Base-by-base conservation (phyloP, 92 coral and sea anemone genomes). In the Actinernus sp. region DNA sequence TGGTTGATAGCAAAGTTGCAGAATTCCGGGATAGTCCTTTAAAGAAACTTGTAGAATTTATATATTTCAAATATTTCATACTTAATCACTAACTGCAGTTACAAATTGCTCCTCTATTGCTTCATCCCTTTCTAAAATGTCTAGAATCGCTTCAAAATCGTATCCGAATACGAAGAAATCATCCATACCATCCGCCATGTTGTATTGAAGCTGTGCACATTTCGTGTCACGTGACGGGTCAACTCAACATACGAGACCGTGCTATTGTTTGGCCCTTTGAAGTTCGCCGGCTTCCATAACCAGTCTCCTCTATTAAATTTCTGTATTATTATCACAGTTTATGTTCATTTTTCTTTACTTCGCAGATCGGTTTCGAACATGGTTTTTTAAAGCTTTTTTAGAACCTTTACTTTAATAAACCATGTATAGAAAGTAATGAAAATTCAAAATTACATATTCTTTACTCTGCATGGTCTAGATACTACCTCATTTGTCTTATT, bases 81-180 rank as follows among this genome's bases (percentile, higher is more conserved):
- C 71, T 83, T 74, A 83, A 41, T 83, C 54, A 25, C 59, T 44
- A 17, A 54, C 80, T 68, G 38, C 43, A 1, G 48, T 57, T 10
- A 33, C n/a, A 62, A 69, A 76, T 18, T 84, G 55, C 21, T 72
- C 69, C 27, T 71, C 76, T 0, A 63, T 10, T 11, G n/a, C 75
- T 72, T 81, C 65, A 57, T 71, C 76, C n/a, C 20, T 75, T 31
- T 62, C 81, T 32, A 81, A 41, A 25, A 81, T 49, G 2, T 24
- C 74, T 14, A 83, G n/a, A 29, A 65, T 58, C 4, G 55, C 73
- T 22, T 82, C 84, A 31, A 82, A 82, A 60, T 65, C 83, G n/a
- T n/a, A n/a, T n/a, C n/a, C n/a, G n/a, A n/a, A n/a, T n/a, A 56
- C 63, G 21, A 60, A 55, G 24, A 67, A 55, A 54, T 45, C 68